phyloP scores from a whole-genome alignment of 2,888 invertebrate genomes.

The Phlogophora meticulosa region DNA sequence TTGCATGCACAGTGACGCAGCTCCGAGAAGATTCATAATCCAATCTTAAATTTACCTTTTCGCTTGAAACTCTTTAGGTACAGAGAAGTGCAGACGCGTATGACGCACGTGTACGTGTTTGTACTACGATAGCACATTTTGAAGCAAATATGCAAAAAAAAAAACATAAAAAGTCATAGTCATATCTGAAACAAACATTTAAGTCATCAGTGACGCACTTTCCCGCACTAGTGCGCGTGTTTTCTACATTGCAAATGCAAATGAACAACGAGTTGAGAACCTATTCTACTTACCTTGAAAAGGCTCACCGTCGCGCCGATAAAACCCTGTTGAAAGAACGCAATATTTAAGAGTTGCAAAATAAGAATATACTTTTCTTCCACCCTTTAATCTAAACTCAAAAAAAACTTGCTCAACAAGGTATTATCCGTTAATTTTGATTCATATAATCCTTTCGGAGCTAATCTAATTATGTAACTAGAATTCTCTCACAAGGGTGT shows the following conservation, averaged over 20 bases:
- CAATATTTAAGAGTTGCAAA: constrained; percentile 33
- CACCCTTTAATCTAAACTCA: constrained; percentile 49
- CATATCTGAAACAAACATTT: no score
- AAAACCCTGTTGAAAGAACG: constrained; percentile 29
- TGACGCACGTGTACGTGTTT: background rate
- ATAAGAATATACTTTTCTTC: constrained; percentile 39
- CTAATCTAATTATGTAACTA: constrained; percentile 71
- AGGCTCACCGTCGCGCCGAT: constrained; percentile 15
- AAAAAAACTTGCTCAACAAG: constrained; percentile 60
- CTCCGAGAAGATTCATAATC: constrained; percentile 4
- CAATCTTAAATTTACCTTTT: constrained; percentile 4
- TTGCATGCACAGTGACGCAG: constrained; percentile 12
- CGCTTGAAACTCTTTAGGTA: background rate
- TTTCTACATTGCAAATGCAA: no score
- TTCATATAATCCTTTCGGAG: constrained; percentile 66
- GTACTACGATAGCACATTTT: no score
- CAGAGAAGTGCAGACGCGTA: background rate
- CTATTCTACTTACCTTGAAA: constrained; percentile 24
- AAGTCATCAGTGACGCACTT: no score
- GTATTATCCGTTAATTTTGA: constrained; percentile 67
- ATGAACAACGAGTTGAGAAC: background rate
- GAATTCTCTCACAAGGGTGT: constrained; percentile 70
- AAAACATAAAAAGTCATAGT: no score
- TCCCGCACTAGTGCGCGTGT: no score
- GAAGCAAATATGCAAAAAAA: no score